phyloP scores from a whole-genome alignment of 2,113 vertebrate genomes.

The Riparia riparia region DNA sequence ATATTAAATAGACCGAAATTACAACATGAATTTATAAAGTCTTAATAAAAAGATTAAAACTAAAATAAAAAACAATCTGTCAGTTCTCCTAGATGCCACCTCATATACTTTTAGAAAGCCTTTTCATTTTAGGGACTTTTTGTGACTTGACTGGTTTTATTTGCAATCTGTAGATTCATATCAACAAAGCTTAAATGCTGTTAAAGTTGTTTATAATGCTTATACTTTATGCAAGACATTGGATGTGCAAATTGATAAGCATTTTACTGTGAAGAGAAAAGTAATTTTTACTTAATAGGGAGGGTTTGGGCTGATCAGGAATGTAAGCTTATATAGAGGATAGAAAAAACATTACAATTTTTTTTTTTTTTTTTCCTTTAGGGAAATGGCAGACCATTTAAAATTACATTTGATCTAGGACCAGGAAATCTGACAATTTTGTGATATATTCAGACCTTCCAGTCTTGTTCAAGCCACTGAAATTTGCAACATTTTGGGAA shows the following conservation, averaged over 20 bases:
- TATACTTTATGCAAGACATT: not conserved
- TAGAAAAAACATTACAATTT: not conserved
- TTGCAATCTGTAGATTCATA: not conserved
- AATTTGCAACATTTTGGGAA: not conserved
- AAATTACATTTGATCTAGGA: not conserved
- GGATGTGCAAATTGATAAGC: not conserved
- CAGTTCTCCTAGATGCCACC: not conserved
- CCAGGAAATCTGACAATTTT: not conserved
- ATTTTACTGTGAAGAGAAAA: not conserved
- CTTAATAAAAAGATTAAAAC: not conserved
- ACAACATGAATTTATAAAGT: not conserved
- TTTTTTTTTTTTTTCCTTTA: not conserved
- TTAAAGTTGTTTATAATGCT: not conserved
- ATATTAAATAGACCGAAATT: not conserved
- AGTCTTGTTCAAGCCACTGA: not conserved
- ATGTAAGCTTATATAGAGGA: not conserved
- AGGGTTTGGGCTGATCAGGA: not conserved
- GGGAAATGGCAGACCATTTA: not conserved
- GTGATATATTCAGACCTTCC: not conserved
- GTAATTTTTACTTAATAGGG: not conserved
- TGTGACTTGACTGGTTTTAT: not conserved
- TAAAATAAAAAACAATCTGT: not conserved
- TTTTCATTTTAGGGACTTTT: not conserved
- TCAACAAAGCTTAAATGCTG: not conserved
- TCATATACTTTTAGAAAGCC: not conserved